These are phyloP conservation scores for Macaria notata DNA, from an alignment of 2,888 invertebrate genomes.

Conservation along the genomic window DNA sequence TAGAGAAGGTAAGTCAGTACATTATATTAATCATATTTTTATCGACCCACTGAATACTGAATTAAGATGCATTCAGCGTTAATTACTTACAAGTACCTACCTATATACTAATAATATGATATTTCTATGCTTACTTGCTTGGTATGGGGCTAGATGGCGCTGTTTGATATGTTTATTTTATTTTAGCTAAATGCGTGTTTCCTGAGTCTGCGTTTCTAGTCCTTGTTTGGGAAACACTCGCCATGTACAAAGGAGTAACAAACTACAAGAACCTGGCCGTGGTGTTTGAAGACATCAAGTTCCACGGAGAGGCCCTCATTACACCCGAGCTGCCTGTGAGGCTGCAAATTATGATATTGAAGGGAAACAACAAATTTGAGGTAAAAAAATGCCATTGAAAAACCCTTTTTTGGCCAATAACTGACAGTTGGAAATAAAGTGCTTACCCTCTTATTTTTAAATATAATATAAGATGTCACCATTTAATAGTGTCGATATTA, in stretches of 20 bases:
- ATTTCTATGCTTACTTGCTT: too few species aligned
- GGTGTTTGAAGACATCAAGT: constrained; percentile 33
- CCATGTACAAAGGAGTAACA: constrained; percentile 52
- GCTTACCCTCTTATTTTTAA: too few species aligned
- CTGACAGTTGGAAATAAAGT: too few species aligned
- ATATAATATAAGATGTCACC: too few species aligned
- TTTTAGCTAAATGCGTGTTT: constrained; percentile 80
- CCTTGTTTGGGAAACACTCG: constrained; percentile 77
- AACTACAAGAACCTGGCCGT: constrained; percentile 48
- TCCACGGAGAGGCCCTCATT: constrained; percentile 32
- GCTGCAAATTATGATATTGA: constrained; percentile 35
- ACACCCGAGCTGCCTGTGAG: constrained; percentile 26
- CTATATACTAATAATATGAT: too few species aligned
- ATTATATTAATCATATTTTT: background rate
- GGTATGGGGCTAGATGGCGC: too few species aligned
- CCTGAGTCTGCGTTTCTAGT: constrained; percentile 83
- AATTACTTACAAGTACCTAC: too few species aligned
- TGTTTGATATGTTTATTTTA: too few species aligned
- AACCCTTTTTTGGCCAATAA: too few species aligned
- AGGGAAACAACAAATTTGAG: constrained; percentile 42
- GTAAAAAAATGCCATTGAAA: constrained; percentile 22
- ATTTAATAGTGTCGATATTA: too few species aligned
- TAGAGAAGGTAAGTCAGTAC: constrained; percentile 39
- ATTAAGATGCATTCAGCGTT: too few species aligned
- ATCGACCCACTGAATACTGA: too few species aligned